These are phyloP conservation scores for Eublepharis macularius DNA, from an alignment of 2,113 vertebrate species.

Conservation along the genomic window DNA sequence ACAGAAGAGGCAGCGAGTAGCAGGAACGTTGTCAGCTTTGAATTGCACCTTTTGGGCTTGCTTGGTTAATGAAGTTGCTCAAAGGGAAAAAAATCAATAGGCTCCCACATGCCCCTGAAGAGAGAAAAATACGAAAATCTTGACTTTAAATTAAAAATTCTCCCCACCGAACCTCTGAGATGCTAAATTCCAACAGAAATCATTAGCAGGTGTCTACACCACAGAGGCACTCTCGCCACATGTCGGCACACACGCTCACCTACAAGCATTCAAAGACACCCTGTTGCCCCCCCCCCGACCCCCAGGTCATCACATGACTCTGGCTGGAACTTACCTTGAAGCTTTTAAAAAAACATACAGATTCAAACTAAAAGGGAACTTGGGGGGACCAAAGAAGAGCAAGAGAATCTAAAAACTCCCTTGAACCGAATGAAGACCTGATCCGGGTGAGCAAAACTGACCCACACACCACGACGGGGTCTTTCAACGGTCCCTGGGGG, in stretches of 20 bases:
- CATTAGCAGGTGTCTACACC: not conserved
- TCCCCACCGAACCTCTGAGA: constrained; percentile 11
- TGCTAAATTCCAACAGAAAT: constrained; percentile 52
- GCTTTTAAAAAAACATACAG: constrained; percentile 49
- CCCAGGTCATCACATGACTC: not conserved
- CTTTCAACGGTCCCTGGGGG: not conserved
- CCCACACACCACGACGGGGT: not conserved
- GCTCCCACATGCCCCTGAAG: constrained; percentile 30
- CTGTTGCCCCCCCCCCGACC: not conserved
- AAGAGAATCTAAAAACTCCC: constrained; percentile 62
- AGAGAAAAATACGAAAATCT: constrained; percentile 31
- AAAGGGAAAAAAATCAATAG: constrained; percentile 26
- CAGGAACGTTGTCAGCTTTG: constrained; percentile 28
- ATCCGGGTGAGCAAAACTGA: not conserved
- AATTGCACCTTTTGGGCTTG: not conserved
- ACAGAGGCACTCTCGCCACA: not conserved
- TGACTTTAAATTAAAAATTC: not conserved
- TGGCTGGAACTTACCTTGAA: constrained; percentile 73
- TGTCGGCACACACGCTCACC: constrained; percentile 28
- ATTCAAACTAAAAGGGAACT: constrained; percentile 58
- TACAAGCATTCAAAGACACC: constrained; percentile 17
- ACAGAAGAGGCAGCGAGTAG: constrained; percentile 30
- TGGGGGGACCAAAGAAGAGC: constrained; percentile 58
- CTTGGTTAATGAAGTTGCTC: not conserved
- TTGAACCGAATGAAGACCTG: constrained; percentile 65